Evolutionary conservation across 1,140 invertebrate species (phyloP).

Genomic region (Scylla paramamosain): DNA sequence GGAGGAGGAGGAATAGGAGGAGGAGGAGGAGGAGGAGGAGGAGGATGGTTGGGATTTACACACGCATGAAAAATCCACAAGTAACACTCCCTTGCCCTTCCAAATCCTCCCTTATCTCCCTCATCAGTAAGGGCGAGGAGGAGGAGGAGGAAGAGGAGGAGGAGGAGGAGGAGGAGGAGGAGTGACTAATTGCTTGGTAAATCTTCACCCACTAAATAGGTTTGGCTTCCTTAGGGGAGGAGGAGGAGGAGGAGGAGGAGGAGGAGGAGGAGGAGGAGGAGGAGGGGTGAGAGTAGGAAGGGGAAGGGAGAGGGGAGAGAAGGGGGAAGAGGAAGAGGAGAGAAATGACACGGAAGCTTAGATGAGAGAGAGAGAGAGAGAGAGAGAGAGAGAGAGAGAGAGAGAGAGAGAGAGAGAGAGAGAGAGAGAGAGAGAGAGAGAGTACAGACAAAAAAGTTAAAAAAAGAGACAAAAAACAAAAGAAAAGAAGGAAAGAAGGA

Average conservation of each 20-base stretch:
- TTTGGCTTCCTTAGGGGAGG: background rate
- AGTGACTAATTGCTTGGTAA: constrained; percentile 22
- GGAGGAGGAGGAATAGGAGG: background rate
- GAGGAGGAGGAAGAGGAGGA: constrained; percentile 27
- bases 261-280: background rate
- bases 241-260: background rate
- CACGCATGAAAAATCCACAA: background rate
- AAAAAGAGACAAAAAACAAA: background rate
- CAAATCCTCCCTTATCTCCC: background rate
- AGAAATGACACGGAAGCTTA: background rate
- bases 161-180: constrained; percentile 41
- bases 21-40: background rate
- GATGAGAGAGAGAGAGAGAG: background rate
- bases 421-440: background rate
- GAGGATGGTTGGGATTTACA: background rate
- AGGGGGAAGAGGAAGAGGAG: too few relatives aligned
- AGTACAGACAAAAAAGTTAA: background rate
- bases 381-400: background rate
- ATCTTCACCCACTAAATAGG: constrained; percentile 4
- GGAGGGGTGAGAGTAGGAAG: background rate
- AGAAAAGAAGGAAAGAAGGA: background rate
- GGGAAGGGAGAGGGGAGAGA: background rate
- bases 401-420: background rate
- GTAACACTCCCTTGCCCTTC: background rate
- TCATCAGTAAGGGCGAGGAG: background rate